Percentiles rank a stretch among this genome's conserved stretches.
Conservation (phyloP, 2,888 invertebrate species). For the Shargacucullia verbasci region DNA sequence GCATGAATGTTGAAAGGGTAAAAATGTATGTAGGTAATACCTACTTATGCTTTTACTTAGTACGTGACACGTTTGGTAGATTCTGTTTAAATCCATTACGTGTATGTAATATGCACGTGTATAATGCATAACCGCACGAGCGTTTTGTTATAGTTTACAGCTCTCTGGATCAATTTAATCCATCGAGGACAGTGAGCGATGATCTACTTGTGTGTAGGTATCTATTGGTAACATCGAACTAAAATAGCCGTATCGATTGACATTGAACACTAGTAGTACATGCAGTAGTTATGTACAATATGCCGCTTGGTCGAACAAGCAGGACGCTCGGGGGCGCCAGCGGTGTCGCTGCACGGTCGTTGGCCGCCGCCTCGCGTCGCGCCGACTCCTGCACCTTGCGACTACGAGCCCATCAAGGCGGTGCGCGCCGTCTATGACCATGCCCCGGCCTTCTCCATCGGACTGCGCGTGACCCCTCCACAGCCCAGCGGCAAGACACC, state of each 20-base stretch:
- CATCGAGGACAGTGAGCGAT: too few relatives aligned
- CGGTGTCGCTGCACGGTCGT: conserved; percentile 94
- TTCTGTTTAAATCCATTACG: too few relatives aligned
- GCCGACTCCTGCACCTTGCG: conserved; percentile 96
- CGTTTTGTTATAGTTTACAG: too few relatives aligned
- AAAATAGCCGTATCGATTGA: not conserved
- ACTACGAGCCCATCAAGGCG: conserved; percentile 94
- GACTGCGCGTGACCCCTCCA: conserved; percentile 85
- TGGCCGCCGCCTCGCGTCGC: conserved; percentile 91
- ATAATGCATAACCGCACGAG: too few relatives aligned
- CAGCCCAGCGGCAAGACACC: conserved; percentile 84
- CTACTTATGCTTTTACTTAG: too few relatives aligned
- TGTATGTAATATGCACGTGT: too few relatives aligned
- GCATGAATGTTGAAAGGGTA: too few relatives aligned
- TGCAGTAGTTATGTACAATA: conserved; percentile 32
- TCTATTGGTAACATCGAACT: too few relatives aligned
- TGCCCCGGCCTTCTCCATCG: conserved; percentile 91
- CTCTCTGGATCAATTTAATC: too few relatives aligned
- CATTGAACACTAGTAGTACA: conserved; percentile 3
- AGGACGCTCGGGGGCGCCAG: conserved; percentile 92
- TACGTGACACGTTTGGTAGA: too few relatives aligned
- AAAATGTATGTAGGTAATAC: too few relatives aligned
- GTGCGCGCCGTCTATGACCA: conserved; percentile 86
- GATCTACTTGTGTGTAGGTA: too few relatives aligned
- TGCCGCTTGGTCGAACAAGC: conserved; percentile 49